These are phyloP conservation scores for Dasyprocta punctata DNA, from an alignment of 2,113 vertebrate species.

Conservation along the genomic window DNA sequence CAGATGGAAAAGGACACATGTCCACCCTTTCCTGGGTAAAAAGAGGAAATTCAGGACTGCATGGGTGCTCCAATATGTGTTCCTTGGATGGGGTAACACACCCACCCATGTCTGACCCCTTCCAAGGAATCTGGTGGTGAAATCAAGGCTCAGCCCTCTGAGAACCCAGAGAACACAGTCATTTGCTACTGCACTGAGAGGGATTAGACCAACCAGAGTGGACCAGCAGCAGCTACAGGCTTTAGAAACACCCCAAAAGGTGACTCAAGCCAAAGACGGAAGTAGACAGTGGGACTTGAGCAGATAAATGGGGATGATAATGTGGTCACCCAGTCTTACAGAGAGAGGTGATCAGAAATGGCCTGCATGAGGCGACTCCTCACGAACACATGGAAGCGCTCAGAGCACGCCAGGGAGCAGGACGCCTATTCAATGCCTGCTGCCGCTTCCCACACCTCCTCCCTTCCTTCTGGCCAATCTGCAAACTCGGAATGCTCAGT, in stretches of 20 bases:
- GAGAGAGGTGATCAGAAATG: no score
- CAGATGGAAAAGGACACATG: background rate
- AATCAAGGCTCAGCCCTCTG: background rate
- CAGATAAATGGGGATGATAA: background rate
- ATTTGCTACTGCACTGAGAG: no score
- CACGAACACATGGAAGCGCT: no score
- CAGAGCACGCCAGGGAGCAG: background rate
- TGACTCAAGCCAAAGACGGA: no score
- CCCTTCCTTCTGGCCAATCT: background rate
- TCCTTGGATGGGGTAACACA: background rate
- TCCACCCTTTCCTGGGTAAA: background rate
- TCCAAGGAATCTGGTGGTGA: background rate
- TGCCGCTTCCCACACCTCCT: background rate
- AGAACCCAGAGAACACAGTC: background rate
- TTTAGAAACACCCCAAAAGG: background rate
- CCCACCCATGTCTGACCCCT: background rate
- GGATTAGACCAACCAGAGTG: background rate
- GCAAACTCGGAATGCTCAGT: background rate
- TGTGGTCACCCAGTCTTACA: no score
- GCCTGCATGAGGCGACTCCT: rapidly evolving
- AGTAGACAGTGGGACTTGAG: background rate
- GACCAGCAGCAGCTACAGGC: background rate
- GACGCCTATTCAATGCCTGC: background rate
- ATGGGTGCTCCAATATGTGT: no score
- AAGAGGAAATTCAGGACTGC: no score